Evolutionary conservation across 2,888 invertebrate genomes (phyloP).

Genomic region (Drosophila lacicola): DNA sequence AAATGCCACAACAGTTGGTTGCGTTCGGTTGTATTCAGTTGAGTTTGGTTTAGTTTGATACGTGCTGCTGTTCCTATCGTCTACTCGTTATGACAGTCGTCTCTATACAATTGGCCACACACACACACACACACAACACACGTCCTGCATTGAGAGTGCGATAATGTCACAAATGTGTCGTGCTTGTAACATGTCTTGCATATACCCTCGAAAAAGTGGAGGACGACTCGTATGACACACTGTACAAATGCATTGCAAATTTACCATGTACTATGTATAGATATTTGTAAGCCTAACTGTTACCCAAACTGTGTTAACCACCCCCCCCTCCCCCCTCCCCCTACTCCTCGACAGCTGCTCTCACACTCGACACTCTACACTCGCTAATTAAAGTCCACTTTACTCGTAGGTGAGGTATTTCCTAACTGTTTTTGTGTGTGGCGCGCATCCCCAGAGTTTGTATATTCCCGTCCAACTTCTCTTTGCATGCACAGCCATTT

Average conservation of each 20-base stretch:
- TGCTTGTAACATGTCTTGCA: slow-evolving; percentile 50
- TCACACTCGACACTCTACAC: slow-evolving; percentile 18
- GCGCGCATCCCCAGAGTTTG: slow-evolving; percentile 34
- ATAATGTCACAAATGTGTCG: slow-evolving; percentile 41
- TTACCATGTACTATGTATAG: slow-evolving; percentile 37
- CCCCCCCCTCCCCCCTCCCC: background rate
- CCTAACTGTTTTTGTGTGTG: slow-evolving; percentile 38
- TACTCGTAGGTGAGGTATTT: slow-evolving; percentile 31
- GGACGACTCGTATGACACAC: slow-evolving; percentile 35
- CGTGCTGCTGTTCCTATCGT: slow-evolving; percentile 30
- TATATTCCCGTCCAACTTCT: slow-evolving; percentile 24
- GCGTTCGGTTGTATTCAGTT: slow-evolving; percentile 33
- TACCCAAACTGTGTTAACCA: slow-evolving; percentile 30
- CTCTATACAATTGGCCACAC: slow-evolving; percentile 6
- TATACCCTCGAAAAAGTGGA: slow-evolving; percentile 17
- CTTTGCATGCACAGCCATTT: slow-evolving; percentile 18
- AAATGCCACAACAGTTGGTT: slow-evolving; percentile 28
- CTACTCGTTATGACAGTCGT: slow-evolving; percentile 33
- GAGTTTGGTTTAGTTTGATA: slow-evolving; percentile 33
- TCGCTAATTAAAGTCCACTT: slow-evolving; percentile 35
- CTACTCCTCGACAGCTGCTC: slow-evolving; percentile 47
- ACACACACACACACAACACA: slow-evolving; percentile 15
- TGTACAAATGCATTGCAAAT: slow-evolving; percentile 54
- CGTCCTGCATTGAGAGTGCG: slow-evolving; percentile 30
- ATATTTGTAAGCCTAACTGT: slow-evolving; percentile 48